Evolutionary conservation across 2,797 vertebrate genomes (phyloP).

Genomic region (Ptychadena robeensis): DNA sequence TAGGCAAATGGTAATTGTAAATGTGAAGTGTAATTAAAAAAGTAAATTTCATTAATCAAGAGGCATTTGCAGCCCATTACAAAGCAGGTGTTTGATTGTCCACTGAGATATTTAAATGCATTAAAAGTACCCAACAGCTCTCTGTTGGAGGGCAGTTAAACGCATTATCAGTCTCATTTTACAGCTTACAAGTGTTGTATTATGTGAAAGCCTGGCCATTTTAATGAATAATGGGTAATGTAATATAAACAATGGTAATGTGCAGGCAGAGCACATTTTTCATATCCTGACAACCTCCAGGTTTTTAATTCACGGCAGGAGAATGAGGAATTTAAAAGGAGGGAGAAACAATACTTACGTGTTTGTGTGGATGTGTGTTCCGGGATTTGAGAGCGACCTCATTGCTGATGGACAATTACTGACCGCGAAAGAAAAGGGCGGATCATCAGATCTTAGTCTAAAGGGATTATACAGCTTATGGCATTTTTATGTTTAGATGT

Average conservation of each 20-base stretch:
- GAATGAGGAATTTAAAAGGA: background rate
- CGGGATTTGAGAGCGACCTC: background rate
- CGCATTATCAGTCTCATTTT: slow-evolving; percentile 16
- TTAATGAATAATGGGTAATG: slow-evolving; percentile 25
- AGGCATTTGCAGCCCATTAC: slow-evolving; percentile 37
- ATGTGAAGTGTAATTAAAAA: slow-evolving; percentile 52
- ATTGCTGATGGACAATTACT: background rate
- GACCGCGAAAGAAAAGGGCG: background rate
- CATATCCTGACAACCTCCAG: background rate
- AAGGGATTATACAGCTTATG: too few relatives aligned
- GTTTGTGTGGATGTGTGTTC: background rate
- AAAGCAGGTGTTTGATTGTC: slow-evolving; percentile 46
- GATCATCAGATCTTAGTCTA: too few relatives aligned
- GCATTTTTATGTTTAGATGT: too few relatives aligned
- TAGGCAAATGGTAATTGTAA: slow-evolving; percentile 42
- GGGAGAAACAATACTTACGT: background rate
- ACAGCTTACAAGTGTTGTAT: slow-evolving; percentile 12
- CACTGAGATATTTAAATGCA: slow-evolving; percentile 37
- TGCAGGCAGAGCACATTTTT: background rate
- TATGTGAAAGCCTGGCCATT: slow-evolving; percentile 5
- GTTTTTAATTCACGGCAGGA: background rate
- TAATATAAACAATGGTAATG: slow-evolving; percentile 25
- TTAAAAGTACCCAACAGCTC: slow-evolving; percentile 25
- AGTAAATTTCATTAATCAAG: slow-evolving; percentile 40
- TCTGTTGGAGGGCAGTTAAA: slow-evolving; percentile 18